These are phyloP conservation scores for Akabosia matsudoensis DNA, from an alignment of 1,140 invertebrate genomes.

Conservation along the genomic window DNA sequence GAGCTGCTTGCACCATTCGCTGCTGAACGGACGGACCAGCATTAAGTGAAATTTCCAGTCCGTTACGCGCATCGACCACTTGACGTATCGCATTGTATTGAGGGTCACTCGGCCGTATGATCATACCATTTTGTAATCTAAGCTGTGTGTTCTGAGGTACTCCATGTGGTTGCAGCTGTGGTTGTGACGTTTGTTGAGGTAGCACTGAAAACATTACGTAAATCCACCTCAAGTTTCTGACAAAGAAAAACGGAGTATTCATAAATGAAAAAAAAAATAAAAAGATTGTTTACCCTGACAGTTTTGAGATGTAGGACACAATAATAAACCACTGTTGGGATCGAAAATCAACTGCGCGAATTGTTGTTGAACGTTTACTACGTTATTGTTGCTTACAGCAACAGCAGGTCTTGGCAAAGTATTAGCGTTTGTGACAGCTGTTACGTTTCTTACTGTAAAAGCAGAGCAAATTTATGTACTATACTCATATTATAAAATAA, in stretches of 20 bases:
- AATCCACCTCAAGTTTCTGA: too few relatives aligned
- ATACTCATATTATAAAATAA: too few relatives aligned
- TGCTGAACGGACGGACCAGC: too few relatives aligned
- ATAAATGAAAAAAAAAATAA: too few relatives aligned
- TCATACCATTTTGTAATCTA: slow-evolving; percentile 4
- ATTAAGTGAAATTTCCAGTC: background rate
- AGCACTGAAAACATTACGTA: too few relatives aligned
- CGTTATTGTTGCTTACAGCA: background rate
- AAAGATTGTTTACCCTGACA: background rate
- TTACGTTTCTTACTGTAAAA: too few relatives aligned
- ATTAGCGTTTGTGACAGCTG: background rate
- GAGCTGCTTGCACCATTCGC: too few relatives aligned
- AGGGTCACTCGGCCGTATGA: background rate
- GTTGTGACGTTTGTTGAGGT: too few relatives aligned
- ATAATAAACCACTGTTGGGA: background rate
- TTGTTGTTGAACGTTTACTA: background rate
- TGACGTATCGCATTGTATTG: background rate
- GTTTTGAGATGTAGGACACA: background rate
- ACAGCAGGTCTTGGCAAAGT: background rate
- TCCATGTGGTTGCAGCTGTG: background rate
- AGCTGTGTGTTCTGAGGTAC: background rate
- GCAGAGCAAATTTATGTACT: too few relatives aligned
- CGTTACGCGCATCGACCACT: background rate
- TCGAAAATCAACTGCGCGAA: background rate
- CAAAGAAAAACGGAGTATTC: too few relatives aligned